Conservation (phyloP, 1,140 invertebrate genomes). For the Camponotus vicinus region DNA sequence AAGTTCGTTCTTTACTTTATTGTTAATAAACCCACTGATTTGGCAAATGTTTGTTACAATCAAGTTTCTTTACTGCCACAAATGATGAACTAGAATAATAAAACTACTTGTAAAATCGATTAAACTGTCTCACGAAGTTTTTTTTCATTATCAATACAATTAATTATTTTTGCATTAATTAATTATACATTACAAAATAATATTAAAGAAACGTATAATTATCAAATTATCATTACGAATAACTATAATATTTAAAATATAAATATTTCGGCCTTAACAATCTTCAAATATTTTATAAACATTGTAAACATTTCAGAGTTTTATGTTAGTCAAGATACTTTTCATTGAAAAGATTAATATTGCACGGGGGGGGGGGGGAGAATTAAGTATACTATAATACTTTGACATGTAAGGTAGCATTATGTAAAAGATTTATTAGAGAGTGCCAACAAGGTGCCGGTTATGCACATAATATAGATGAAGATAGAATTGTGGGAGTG, state of each 20-base stretch:
- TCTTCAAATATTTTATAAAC: not conserved
- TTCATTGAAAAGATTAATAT: not conserved
- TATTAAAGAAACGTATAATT: not conserved
- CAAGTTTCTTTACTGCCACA: not conserved
- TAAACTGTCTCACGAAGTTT: not conserved
- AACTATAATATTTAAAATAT: not conserved
- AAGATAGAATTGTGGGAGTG: not conserved
- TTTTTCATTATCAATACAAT: not conserved
- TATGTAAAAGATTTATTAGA: not conserved
- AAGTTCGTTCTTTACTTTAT: conserved; percentile 19
- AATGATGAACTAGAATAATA: not conserved
- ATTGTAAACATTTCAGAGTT: not conserved
- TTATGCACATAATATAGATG: not conserved
- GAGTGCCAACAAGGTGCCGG: not conserved
- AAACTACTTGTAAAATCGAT: not conserved
- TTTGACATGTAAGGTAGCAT: not conserved
- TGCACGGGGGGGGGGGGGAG: too few species aligned
- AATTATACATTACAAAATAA: not conserved
- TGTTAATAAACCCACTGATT: not conserved
- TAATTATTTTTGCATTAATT: not conserved
- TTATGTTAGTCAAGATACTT: not conserved
- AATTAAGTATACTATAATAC: not conserved
- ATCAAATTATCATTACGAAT: not conserved
- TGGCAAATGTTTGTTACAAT: not conserved
- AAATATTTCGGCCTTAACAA: not conserved